Evolutionary conservation across 2,113 vertebrate genomes (phyloP).

Genomic region (Zingel zingel): DNA sequence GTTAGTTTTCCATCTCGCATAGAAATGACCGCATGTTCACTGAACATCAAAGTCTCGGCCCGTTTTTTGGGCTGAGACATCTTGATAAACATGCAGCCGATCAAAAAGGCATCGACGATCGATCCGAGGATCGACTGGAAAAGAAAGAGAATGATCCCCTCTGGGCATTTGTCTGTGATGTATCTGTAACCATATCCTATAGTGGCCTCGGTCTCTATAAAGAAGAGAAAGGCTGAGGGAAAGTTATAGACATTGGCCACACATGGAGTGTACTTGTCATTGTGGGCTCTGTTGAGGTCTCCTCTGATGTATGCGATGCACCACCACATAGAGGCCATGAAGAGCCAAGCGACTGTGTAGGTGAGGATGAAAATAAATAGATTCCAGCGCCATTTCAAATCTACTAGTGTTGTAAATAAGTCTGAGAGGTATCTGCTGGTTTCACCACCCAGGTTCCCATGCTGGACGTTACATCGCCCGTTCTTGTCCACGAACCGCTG

Average conservation of each 20-base stretch:
- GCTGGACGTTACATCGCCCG: constrained; percentile 98
- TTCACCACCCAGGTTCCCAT: constrained; percentile 98
- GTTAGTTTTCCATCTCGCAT: constrained; percentile 98
- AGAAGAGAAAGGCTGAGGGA: constrained; percentile 98
- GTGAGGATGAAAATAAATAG: constrained; percentile 99
- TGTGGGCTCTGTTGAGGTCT: constrained; percentile 93
- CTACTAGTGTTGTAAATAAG: constrained; percentile 97
- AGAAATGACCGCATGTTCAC: constrained; percentile 96
- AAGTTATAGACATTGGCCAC: constrained; percentile 99
- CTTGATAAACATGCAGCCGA: constrained; percentile 99
- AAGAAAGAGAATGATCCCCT: constrained; percentile 98
- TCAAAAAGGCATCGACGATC: constrained; percentile 97
- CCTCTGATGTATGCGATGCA: constrained; percentile 96
- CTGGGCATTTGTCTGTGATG: constrained; percentile 98
- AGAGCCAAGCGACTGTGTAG: constrained; percentile 98
- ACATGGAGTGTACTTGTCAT: constrained; percentile 95
- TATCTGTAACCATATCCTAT: constrained; percentile 98
- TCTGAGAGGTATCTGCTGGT: constrained; percentile 98
- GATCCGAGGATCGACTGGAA: constrained; percentile 99
- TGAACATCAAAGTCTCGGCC: constrained; percentile 99
- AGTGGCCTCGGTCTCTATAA: constrained; percentile 98
- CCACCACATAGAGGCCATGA: constrained; percentile 99
- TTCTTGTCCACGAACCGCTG: constrained; percentile 99
- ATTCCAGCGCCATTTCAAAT: constrained; percentile 99
- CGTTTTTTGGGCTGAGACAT: constrained; percentile 99